Conservation (phyloP, 2,113 vertebrate genomes). For the Chrysemys picta region DNA sequence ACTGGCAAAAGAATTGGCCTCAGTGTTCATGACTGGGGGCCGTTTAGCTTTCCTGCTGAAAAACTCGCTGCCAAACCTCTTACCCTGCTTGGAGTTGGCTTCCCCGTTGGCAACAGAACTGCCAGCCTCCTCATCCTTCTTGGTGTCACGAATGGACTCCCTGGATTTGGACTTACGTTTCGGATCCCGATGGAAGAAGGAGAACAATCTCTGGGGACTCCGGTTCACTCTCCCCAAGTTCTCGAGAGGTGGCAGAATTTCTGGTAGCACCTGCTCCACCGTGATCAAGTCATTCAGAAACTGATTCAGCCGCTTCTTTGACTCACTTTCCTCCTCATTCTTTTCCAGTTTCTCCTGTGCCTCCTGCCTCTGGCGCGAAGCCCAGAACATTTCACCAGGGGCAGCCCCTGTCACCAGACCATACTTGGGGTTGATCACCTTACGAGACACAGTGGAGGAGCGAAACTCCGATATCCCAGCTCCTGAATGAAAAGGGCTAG, state of each 20-base stretch:
- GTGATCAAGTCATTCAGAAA: slow-evolving; percentile 82
- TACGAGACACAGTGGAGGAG: slow-evolving; percentile 87
- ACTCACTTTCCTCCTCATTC: slow-evolving; percentile 74
- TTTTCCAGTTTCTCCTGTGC: slow-evolving; percentile 12
- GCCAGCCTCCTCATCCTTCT: slow-evolving; percentile 57
- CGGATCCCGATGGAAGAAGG: slow-evolving; percentile 45
- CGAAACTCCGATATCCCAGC: slow-evolving; percentile 55
- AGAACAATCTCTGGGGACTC: slow-evolving; percentile 60
- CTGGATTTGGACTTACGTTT: slow-evolving; percentile 71
- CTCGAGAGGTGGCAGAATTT: slow-evolving; percentile 70
- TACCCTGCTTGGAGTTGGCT: slow-evolving; percentile 62
- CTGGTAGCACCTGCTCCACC: slow-evolving; percentile 77
- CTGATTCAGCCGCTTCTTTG: slow-evolving; percentile 72
- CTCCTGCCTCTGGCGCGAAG: slow-evolving; percentile 63
- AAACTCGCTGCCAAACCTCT: slow-evolving; percentile 51
- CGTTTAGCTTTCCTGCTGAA: slow-evolving; percentile 70
- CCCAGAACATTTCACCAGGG: slow-evolving; percentile 81
- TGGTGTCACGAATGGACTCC: slow-evolving; percentile 52
- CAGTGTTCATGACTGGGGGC: slow-evolving; percentile 35
- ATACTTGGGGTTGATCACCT: slow-evolving; percentile 95
- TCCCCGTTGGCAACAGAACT: slow-evolving; percentile 28
- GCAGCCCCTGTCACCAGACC: slow-evolving; percentile 80
- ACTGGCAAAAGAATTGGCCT: slow-evolving; percentile 58
- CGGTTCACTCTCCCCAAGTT: slow-evolving; percentile 41
- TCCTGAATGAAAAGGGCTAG: slow-evolving; percentile 48